Evolutionary conservation across 2,113 vertebrate genomes (phyloP), one percentile per base, ranked within the genome.

Genomic region (Cryptotis parvus): DNA sequence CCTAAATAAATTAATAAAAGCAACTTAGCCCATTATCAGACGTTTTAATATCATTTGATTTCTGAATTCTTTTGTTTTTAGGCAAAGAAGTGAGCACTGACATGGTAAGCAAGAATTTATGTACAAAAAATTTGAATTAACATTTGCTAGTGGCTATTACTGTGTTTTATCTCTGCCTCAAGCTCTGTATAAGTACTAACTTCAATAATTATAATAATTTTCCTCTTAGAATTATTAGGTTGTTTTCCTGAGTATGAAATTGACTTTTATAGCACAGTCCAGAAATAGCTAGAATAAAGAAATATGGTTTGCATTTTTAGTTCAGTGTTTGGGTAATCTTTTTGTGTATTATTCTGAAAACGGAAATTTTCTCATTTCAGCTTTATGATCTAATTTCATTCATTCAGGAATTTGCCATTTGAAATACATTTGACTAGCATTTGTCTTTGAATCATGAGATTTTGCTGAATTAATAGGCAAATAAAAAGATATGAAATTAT

Each of bases 41-140:
- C 76, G 61, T 86, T 91, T 95, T 91, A 43, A 68, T 84, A 37
- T 70, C 3, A 69, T 89, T 74, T 89, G 14, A 82, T 72, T 90
- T 92, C 22, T 89, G 20, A 90, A 84, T 87, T 76, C 45, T 96
- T 94, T 72, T 80, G 39, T 88, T 91, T 24, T 63, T 78, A 85
- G 92, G 27, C 69, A 82, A 82, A 78, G 75, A 94, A 82, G 55
- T 84, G 8, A 61, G 58, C 33, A 68, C 45, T 0, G 35, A 95
- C 39, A 82, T 85, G 45, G 84, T 95, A 94, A 94, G 84, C 16
- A 63, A 80, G 49, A 87, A 75, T 84, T 92, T 84, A 77, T 81
- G 35, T 77, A 61, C 8, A 63, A 68, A 76, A 65, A 58, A 29
- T 75, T 85, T 63, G 10, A 79, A 31, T 45, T 72, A 10, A 22